Percentiles rank a stretch among this genome's conserved stretches.
These are phyloP conservation scores for Odontomyia ornata DNA, from an alignment of 2,888 invertebrate genomes.

Conservation along the genomic window DNA sequence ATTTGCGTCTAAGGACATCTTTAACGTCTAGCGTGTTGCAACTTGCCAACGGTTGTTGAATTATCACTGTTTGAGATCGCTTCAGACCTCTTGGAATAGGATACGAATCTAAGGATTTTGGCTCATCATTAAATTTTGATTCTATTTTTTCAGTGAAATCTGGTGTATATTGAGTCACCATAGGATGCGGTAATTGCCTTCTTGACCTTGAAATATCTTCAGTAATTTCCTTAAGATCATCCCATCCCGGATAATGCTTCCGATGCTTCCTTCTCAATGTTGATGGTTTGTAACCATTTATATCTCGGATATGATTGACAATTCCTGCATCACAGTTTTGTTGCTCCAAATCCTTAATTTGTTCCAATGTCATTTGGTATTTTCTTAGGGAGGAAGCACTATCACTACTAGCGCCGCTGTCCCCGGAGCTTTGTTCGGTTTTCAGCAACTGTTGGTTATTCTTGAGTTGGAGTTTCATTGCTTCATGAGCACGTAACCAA, in stretches of 20 bases:
- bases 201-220: conserved; percentile 48
- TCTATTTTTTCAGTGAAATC: conserved; percentile 56
- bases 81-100: conserved; percentile 54
- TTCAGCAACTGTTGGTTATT: conserved; percentile 29
- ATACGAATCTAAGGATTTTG: neutral
- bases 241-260: conserved; percentile 70
- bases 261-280: conserved; percentile 68
- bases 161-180: conserved; percentile 57
- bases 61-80: conserved; percentile 62
- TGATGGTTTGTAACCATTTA: conserved; percentile 71
- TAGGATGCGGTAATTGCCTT: neutral
- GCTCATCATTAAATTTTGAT: neutral
- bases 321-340: conserved; percentile 60
- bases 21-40: conserved; percentile 55
- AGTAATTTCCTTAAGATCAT: conserved; percentile 60
- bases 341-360: conserved; percentile 67
- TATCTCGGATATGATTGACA: conserved; percentile 70
- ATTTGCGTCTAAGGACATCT: conserved; percentile 52
- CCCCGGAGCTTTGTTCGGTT: conserved; percentile 4
- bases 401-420: conserved; percentile 52
- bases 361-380: conserved; percentile 68
- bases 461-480: conserved; percentile 47
- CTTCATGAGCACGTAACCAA: conserved; percentile 76
- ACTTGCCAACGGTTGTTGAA: conserved; percentile 53
- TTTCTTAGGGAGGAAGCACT: conserved; percentile 66